Conservation (phyloP, 2,113 vertebrate genomes). For the Sylvilagus bachmani region DNA sequence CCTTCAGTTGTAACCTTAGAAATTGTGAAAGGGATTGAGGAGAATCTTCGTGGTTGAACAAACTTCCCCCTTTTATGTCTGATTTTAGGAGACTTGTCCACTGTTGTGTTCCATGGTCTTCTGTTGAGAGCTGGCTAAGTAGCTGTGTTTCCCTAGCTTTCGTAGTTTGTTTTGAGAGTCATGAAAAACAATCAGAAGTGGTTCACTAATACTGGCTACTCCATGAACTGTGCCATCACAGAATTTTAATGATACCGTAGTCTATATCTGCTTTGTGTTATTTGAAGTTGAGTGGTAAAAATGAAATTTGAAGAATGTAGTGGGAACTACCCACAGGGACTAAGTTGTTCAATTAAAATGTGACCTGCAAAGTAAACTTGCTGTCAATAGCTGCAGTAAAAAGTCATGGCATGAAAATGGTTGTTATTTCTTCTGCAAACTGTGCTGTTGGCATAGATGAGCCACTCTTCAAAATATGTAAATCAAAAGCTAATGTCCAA, state of each 20-base stretch:
- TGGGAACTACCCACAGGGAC: constrained; percentile 29
- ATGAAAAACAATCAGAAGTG: constrained; percentile 25
- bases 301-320: constrained; percentile 52
- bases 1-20: constrained; percentile 76
- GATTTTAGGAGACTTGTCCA: neutral
- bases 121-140: neutral
- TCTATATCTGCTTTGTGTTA: constrained; percentile 16
- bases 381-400: neutral
- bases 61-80: neutral
- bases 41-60: constrained; percentile 39
- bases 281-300: constrained; percentile 33
- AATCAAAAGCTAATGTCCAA: constrained; percentile 52
- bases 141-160: neutral
- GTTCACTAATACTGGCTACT: constrained; percentile 37
- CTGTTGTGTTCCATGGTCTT: neutral
- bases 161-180: constrained; percentile 13
- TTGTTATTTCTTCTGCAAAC: neutral
- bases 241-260: constrained; percentile 36
- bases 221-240: constrained; percentile 48
- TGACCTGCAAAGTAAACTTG: constrained; percentile 21
- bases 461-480: neutral
- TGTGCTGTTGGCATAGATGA: neutral
- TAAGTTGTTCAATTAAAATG: constrained; percentile 44
- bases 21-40: neutral
- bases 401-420: neutral